These are phyloP conservation scores for Pelmatolapia mariae DNA, from an alignment of 2,113 vertebrate species.

Conservation along the genomic window DNA sequence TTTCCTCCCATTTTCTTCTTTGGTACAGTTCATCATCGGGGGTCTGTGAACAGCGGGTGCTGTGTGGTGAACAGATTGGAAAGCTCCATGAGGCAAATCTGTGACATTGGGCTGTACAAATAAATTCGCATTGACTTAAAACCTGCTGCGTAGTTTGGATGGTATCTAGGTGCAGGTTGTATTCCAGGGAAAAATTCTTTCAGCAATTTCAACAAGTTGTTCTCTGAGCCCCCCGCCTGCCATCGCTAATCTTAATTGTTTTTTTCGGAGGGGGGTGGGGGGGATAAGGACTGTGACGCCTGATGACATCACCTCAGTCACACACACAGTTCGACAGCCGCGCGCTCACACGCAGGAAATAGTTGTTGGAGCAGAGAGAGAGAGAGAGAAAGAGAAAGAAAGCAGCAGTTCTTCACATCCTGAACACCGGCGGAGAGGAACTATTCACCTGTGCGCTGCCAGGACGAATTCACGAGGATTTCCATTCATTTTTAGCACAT, in stretches of 20 bases:
- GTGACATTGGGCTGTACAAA: neutral
- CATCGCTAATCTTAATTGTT: slow-evolving; percentile 11
- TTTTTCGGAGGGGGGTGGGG: neutral
- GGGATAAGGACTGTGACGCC: slow-evolving; percentile 26
- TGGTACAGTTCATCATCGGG: neutral
- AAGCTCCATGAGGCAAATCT: neutral
- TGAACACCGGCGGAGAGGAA: neutral
- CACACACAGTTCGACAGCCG: slow-evolving; percentile 1
- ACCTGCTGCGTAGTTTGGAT: neutral
- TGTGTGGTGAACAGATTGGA: neutral
- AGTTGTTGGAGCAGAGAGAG: slow-evolving; percentile 21
- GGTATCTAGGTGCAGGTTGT: neutral
- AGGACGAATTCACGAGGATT: slow-evolving; percentile 8
- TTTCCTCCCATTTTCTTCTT: neutral
- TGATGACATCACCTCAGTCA: slow-evolving; percentile 60
- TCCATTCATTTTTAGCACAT: neutral
- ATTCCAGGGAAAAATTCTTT: neutral
- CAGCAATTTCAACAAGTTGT: slow-evolving; percentile 49
- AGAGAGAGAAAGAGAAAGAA: neutral
- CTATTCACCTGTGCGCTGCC: slow-evolving; percentile 40
- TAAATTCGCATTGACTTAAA: neutral
- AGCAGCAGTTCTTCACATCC: neutral
- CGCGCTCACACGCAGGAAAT: slow-evolving; percentile 16
- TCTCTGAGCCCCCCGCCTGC: neutral
- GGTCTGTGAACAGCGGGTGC: neutral